Base-by-base conservation (phyloP, 1,140 invertebrate genomes). In the Diabrotica virgifera region DNA sequence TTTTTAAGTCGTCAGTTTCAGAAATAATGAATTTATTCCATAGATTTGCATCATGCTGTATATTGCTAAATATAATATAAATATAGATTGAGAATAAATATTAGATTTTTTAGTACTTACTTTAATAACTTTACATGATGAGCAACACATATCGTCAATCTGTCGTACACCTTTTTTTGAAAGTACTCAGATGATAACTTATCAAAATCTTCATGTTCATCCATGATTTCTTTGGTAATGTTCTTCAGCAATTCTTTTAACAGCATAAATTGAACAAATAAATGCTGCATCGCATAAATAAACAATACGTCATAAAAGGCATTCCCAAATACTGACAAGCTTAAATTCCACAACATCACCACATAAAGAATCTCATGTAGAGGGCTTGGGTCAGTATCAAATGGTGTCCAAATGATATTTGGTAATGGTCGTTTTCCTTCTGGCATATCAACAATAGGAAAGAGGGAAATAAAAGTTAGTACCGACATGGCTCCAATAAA, bases 391-490 rank as follows among this genome's bases (percentile, higher is more conserved):
- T 64, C 13, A 10, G 53, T 40, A 38, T 64, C 56, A 58, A 64
- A 57, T 3, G 62, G 62, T 35, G 51, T 51, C 62, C 54, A 53
- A 35, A 52, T 37, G 3, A 60, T 36, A 14, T 24, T 52, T 11
- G 63, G 63, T 53, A 65, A 65, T 12, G 51, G 52, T 37, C 63
- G 59, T 10, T 58, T 60, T 11, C 52, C 56, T 58, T 64, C 53
- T 10, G 63, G 57, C 36, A 54, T 59, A 12, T 59, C 57, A 4
- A 46, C 57, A 36, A 59, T 10, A 7, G 46, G 63, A 37, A 58
- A 64, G 12, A 58, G 58, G 6, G 37, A 46, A n/a, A 60, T 52
- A 52, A 53, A 53, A 6, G 10, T 38, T 35, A 60, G 13, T 36
- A 12, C 52, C 11, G 9, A 8, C 46, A 40, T 46, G 1, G 24